Percentiles rank a stretch among this genome's conserved stretches.
Evolutionary conservation across 2,113 vertebrate genomes (phyloP).

Genomic region (Callionymus lyra): DNA sequence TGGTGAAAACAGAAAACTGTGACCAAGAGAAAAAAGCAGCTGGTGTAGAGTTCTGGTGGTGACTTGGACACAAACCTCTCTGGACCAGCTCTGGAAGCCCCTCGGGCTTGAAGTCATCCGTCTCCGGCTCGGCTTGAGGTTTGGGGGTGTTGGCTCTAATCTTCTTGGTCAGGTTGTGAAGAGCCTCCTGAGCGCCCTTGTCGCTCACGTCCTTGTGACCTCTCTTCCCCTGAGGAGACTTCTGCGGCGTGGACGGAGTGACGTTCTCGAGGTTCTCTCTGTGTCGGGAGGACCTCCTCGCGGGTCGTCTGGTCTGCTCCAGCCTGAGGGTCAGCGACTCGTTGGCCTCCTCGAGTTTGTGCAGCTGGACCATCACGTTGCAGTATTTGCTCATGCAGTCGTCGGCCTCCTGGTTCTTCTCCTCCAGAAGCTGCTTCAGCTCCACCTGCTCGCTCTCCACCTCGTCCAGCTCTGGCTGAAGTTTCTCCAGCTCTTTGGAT

Average conservation of each 20-base stretch:
- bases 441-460: slow-evolving; percentile 36
- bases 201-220: slow-evolving; percentile 33
- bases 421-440: slow-evolving; percentile 67
- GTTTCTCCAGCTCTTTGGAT: slow-evolving; percentile 36
- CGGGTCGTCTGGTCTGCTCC: slow-evolving; percentile 40
- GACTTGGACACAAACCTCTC: slow-evolving; percentile 75
- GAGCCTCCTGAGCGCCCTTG: slow-evolving; percentile 51
- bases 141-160: slow-evolving; percentile 42
- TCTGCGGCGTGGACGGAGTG: slow-evolving; percentile 12
- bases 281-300: slow-evolving; percentile 25
- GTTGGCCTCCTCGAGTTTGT: slow-evolving; percentile 80
- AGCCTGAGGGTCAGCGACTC: slow-evolving; percentile 72
- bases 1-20: no score
- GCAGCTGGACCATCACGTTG: slow-evolving; percentile 70
- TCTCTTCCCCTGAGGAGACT: slow-evolving; percentile 61
- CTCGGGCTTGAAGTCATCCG: slow-evolving; percentile 58
- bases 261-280: slow-evolving; percentile 31
- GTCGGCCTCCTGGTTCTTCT: slow-evolving; percentile 74
- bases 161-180: slow-evolving; percentile 66
- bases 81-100: slow-evolving; percentile 78
- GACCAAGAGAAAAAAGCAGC: neutral
- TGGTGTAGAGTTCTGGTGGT: no score
- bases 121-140: slow-evolving; percentile 8
- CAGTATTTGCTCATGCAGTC: slow-evolving; percentile 86
- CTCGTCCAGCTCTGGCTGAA: slow-evolving; percentile 19